phyloP scores from a whole-genome alignment of 2,888 invertebrate species.

The Cheilosia vulpina region DNA sequence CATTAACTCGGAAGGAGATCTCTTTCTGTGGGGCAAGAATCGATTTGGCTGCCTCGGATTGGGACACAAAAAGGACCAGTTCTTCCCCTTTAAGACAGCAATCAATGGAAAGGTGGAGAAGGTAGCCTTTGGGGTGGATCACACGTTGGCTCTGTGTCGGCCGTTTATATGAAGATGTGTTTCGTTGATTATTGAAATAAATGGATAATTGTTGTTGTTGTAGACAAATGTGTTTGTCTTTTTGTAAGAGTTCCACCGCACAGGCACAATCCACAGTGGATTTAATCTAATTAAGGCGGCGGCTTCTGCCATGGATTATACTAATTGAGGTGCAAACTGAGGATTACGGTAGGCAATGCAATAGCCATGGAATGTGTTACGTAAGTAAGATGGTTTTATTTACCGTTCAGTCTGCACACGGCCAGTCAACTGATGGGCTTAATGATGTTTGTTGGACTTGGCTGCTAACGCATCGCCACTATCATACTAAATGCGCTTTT shows the following conservation, averaged over 20 bases:
- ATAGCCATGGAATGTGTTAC: too few species aligned
- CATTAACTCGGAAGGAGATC: conserved; percentile 91
- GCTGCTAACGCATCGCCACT: too few species aligned
- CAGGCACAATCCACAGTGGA: neutral
- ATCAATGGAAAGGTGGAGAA: conserved; percentile 90
- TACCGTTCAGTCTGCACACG: too few species aligned
- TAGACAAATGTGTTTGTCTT: conserved; percentile 16
- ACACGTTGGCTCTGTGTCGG: conserved; percentile 90
- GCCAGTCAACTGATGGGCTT: too few species aligned
- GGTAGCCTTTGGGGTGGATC: conserved; percentile 93
- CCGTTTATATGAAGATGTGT: conserved; percentile 86
- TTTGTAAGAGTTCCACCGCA: neutral
- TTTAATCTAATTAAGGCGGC: conserved; percentile 31
- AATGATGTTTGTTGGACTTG: too few species aligned
- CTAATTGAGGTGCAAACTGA: neutral
- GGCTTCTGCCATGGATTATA: neutral
- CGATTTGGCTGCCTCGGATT: conserved; percentile 92
- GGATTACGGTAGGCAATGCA: neutral
- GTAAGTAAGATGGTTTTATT: too few species aligned
- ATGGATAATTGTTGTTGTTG: conserved; percentile 2
- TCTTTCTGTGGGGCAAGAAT: conserved; percentile 97
- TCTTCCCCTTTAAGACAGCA: conserved; percentile 93
- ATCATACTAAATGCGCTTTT: too few species aligned
- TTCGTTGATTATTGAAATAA: conserved; percentile 21
- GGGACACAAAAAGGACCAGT: conserved; percentile 91